Evolutionary conservation across 37 sponge, comb jelly and placozoan genomes (phyloP).

Genomic region (Theonella swinhoei): DNA sequence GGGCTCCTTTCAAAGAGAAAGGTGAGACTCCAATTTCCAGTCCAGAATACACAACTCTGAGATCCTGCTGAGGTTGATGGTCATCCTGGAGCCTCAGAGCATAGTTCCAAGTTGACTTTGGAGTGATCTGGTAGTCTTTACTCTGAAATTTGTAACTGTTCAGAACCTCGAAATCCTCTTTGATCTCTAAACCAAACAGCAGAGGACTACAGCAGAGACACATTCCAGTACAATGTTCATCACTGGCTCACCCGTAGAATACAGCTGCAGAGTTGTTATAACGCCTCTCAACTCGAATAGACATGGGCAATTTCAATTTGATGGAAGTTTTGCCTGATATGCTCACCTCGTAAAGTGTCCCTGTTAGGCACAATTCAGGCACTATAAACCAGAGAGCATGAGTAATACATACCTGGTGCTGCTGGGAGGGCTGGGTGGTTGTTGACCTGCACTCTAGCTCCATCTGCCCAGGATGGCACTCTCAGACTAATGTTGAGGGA

Average conservation of each 20-base stretch:
- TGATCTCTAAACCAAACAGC: slow-evolving; percentile 64
- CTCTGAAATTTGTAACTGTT: slow-evolving; percentile 58
- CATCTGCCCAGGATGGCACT: slow-evolving; percentile 72
- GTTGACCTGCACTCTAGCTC: slow-evolving; percentile 33
- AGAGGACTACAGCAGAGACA: slow-evolving; percentile 46
- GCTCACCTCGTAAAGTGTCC: slow-evolving; percentile 17
- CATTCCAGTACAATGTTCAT: not conserved
- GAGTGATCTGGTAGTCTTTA: slow-evolving; percentile 68
- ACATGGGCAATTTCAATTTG: slow-evolving; percentile 31
- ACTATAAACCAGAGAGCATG: not conserved
- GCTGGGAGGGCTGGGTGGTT: not conserved
- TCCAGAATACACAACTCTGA: slow-evolving; percentile 17
- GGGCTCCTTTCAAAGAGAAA: slow-evolving; percentile 52
- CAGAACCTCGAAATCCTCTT: slow-evolving; percentile 60
- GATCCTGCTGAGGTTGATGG: slow-evolving; percentile 16
- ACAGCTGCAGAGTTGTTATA: slow-evolving; percentile 74
- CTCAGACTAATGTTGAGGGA: slow-evolving; percentile 34
- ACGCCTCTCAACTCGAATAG: slow-evolving; percentile 42
- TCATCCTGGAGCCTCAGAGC: slow-evolving; percentile 52
- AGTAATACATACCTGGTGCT: not conserved
- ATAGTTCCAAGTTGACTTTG: slow-evolving; percentile 73
- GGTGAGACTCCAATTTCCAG: slow-evolving; percentile 20
- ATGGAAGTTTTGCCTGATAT: slow-evolving; percentile 15
- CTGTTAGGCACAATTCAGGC: not conserved
- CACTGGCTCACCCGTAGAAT: slow-evolving; percentile 51